Evolutionary conservation across 2,797 vertebrate species (phyloP), one percentile per base, ranked within the genome.

Genomic region (Gymnocypris eckloni): DNA sequence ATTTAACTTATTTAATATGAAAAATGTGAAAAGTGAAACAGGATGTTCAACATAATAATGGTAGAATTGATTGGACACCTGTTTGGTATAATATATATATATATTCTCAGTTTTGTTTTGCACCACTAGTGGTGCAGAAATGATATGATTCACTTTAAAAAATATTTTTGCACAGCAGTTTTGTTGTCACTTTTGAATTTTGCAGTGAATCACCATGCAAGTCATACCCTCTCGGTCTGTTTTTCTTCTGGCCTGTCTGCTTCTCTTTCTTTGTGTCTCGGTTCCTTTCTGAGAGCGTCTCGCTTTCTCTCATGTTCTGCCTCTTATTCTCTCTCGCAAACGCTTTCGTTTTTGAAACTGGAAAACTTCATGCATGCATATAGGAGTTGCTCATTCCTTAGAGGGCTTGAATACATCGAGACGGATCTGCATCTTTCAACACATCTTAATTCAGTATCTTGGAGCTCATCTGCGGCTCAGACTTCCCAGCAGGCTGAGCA

Each of bases 401-500:
- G 52, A 72, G 66, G 50, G 75, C 39, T 78, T 76, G 37, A 25
- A n/a, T 45, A n/a, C 11, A 75, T 75, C 6, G n/a, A 50, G 66
- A 28, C 54, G 43, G 76, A 61, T 61, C 76, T 25, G 54, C 76
- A 79, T 54, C 50, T 59, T 78, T 41, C 18, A 39, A 37, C 28
- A 48, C 73, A 54, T 80, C 61, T 22, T 80, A 50, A 66, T 80
- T 81, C 52, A 69, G 79, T 18, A n/a, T 52, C 45, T 50, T 54
- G 79, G 28, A 69, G 79, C 79, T 76, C 45, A 37, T 43, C 18
- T 76, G 25, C 6, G 13, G 6, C 61, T 59, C 41, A 79, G 86
- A 87, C 88, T 91, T 92, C 90, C 92, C 89, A 70, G 90, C 91
- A 91, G 91, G 90, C 87, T 41, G 88, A 90, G 93, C 91, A 92